Evolutionary conservation across 2,797 vertebrate genomes (phyloP).

Genomic region (Pteronotus mesoamericanus): DNA sequence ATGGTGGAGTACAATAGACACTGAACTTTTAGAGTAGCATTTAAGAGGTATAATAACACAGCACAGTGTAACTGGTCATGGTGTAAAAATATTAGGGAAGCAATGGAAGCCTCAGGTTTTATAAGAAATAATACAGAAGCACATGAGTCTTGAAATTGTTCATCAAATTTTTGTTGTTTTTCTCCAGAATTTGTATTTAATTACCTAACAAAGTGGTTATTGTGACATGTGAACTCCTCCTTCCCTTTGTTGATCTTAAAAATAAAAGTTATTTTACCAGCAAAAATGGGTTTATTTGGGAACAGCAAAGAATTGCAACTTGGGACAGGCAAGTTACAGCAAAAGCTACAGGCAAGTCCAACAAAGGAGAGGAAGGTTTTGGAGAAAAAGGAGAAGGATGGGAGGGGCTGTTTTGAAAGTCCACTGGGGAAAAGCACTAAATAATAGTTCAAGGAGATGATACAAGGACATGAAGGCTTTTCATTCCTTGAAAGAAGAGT

Average conservation of each 20-base stretch:
- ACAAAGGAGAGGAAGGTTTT: background rate
- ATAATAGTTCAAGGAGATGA: background rate
- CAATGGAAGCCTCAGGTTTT: constrained; percentile 12
- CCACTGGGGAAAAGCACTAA: background rate
- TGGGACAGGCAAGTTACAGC: background rate
- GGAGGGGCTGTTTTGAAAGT: background rate
- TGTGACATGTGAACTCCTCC: background rate
- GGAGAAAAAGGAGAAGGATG: background rate
- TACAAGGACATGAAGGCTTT: background rate
- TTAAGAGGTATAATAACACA: background rate
- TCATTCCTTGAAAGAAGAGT: background rate
- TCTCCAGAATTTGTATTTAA: background rate
- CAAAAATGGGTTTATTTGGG: background rate
- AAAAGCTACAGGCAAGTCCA: background rate
- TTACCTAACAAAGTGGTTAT: background rate
- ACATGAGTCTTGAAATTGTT: background rate
- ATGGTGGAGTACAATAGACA: background rate
- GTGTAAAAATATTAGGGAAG: background rate
- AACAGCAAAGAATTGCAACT: background rate
- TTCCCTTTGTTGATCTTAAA: background rate
- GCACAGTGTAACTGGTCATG: background rate
- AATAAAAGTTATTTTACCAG: background rate
- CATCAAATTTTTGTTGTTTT: background rate
- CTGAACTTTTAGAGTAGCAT: background rate
- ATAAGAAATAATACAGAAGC: background rate